Evolutionary conservation across 1,140 invertebrate genomes (phyloP).

Genomic region (Capitella teleta): DNA sequence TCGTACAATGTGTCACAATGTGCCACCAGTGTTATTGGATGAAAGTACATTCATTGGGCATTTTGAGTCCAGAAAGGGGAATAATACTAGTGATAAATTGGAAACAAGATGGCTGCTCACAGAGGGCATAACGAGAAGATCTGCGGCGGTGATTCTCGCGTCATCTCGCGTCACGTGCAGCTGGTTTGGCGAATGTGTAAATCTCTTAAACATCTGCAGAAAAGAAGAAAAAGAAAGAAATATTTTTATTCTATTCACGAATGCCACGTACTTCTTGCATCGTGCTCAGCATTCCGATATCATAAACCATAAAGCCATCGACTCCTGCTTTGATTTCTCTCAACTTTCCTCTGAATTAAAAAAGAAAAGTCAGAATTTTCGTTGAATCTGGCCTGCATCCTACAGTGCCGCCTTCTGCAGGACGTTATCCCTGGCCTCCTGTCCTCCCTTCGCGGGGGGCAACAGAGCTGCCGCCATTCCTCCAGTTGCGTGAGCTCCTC

Average conservation of each 20-base stretch:
- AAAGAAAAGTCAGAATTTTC: neutral
- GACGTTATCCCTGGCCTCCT: no score
- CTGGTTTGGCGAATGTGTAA: conserved; percentile 15
- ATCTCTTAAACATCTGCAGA: conserved; percentile 14
- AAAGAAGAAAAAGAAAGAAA: neutral
- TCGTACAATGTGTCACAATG: neutral
- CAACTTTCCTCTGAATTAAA: conserved; percentile 41
- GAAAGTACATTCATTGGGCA: neutral
- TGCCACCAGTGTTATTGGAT: neutral
- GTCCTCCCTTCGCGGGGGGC: neutral
- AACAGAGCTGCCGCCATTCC: conserved; percentile 52
- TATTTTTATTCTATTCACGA: neutral
- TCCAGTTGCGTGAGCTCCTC: conserved; percentile 55
- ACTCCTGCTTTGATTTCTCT: conserved; percentile 52
- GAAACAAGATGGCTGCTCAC: conserved; percentile 14
- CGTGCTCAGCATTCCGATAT: conserved; percentile 49
- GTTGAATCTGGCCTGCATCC: neutral
- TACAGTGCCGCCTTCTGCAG: no score
- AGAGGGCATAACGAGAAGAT: conserved; percentile 51
- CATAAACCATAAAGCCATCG: conserved; percentile 62
- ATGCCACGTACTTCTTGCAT: conserved; percentile 47
- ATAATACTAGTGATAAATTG: neutral
- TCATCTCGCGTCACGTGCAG: conserved; percentile 20
- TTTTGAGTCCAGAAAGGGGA: neutral
- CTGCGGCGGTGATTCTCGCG: conserved; percentile 23